Evolutionary conservation across 2,888 invertebrate genomes (phyloP), one percentile per base, ranked within the genome.

Genomic region (Drosophila vallismaia): DNA sequence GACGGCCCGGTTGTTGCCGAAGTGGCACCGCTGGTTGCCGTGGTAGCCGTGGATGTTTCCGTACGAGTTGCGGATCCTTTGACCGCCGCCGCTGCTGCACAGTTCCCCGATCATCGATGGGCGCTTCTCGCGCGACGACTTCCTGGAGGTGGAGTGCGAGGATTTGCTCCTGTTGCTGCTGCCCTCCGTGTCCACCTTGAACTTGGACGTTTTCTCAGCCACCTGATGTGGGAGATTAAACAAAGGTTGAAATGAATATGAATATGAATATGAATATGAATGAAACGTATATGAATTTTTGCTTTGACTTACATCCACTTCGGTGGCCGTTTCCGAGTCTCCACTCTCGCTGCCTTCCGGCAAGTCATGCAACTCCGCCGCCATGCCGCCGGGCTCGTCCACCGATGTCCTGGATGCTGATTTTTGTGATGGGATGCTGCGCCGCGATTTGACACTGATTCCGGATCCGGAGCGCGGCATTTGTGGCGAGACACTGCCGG

Each of bases 141-240:
- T 95, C 14, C 95, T 91, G 24, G 94, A 94, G n/a, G 94, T 94
- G 0, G 94, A 94, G 88, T 94, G 91, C 31, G 90, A 90, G n/a
- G 90, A 94, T 85, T 94, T 94, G 80, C 94, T 94, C 3, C 94
- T 91, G 24, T 92, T 91, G 77, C 93, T 90, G 72, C 92, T 92
- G 58, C 94, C 93, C 87, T 95, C 95, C 0, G 95, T 95, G 36
- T 95, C 95, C 75, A 95, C 95, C 90, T 95, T 95, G 89, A 95
- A 95, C 88, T 95, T 95, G 40, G 95, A 93, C 1, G 95, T 94
- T 88, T 95, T 95, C 89, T 95, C 95, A 70, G 95, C 93, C 31
- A 93, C 93, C 86, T 93, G 19, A n/a, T n/a, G n/a, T n/a, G n/a
- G n/a, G n/a, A n/a, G n/a, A n/a, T n/a, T n/a, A n/a, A n/a, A n/a